Base-by-base conservation (phyloP, 2,797 vertebrate genomes). In the Nannoperca obscura region DNA sequence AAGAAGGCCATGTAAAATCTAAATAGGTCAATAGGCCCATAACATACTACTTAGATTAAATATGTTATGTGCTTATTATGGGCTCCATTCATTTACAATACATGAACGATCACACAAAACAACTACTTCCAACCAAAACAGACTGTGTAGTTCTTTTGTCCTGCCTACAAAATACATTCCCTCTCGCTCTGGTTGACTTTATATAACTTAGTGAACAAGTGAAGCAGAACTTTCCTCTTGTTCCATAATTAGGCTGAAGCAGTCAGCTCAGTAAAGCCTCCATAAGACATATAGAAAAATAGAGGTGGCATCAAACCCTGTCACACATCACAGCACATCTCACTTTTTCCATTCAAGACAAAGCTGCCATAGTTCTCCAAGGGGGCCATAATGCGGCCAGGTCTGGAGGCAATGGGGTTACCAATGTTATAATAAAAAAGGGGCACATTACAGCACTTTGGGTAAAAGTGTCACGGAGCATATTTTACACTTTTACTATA, bases 361-460 rank as follows among this genome's bases (percentile, higher is more conserved):
- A 71, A 68, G 34, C 36, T 46, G 67, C 44, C 40, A 4, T 12
- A 19, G 38, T 60, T 66, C 14, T 55, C 14, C 49, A 75, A 79
- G 55, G 74, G 60, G 55, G 85, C 63, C 71, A 62, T 30, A 44
- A 15, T 47, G 72, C 66, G 30, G 38, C 50, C 19, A 30, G 20
- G 7, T 11, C 71, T 17, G 20, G n/a, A 67, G 78, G 78, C 64
- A 42, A 24, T 50, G 52, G 30, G 77, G 73, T 72, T 65, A 62
- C 59, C 74, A 61, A 47, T 63, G 60, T 63, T 74, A 68, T 65
- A 79, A 82, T 64, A 76, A 47, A 71, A 36, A 60, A 62, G 5
- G 59, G 13, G 46, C 52, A 68, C 59, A 71, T 78, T 72, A 75
- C 19, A 60, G 47, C 55, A 46, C 17, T 54, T 36, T 53, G 22